Percentiles rank a stretch among this genome's conserved stretches.
Conservation (phyloP, 2,113 vertebrate genomes). For the Pteropus alecto region DNA sequence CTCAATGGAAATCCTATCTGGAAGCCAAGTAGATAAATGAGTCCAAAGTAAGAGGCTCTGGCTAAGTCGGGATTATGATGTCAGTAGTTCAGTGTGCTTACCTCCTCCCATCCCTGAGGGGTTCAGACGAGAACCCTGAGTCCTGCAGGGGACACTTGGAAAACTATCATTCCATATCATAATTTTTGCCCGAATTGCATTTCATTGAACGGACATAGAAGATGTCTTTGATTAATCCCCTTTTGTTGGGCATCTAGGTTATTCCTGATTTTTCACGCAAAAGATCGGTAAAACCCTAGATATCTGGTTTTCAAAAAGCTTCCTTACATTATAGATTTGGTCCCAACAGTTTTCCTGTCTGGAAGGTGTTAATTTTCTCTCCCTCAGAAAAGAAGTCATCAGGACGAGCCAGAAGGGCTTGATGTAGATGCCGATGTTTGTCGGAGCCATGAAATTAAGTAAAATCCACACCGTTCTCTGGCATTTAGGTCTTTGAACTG, state of each 20-base stretch:
- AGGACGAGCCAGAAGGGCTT: neutral
- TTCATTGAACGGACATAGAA: neutral
- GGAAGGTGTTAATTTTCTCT: neutral
- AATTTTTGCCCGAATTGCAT: neutral
- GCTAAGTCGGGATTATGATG: neutral
- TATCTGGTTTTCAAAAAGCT: neutral
- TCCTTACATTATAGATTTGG: neutral
- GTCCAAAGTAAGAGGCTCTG: neutral
- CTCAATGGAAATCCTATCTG: neutral
- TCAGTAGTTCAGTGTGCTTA: neutral
- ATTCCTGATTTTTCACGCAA: neutral
- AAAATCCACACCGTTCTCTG: neutral
- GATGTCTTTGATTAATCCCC: neutral
- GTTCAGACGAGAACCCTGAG: neutral
- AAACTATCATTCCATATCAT: neutral
- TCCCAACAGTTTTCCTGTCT: neutral
- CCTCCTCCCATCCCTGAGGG: neutral
- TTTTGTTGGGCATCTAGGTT: neutral
- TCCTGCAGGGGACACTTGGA: neutral
- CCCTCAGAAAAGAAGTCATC: neutral
- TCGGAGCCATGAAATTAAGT: neutral
- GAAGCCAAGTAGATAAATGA: neutral
- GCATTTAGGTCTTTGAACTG: neutral
- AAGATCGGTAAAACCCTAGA: neutral
- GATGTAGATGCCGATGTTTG: neutral